Conservation (phyloP, 1,140 invertebrate genomes). For the Bombus soroeensis region DNA sequence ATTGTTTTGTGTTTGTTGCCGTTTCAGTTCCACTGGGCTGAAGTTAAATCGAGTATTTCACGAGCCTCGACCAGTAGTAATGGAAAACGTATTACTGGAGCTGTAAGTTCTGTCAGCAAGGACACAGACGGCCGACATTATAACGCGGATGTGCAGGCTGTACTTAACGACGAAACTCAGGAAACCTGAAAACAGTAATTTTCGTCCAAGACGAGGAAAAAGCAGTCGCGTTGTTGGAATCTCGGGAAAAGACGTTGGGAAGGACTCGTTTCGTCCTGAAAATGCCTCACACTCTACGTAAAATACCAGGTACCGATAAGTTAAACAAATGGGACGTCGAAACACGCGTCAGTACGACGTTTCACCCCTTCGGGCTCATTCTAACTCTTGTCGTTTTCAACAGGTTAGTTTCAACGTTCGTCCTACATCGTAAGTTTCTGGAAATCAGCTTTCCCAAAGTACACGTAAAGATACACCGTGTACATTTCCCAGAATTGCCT, state of each 20-base stretch:
- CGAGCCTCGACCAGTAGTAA: slow-evolving; percentile 64
- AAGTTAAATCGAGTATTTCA: slow-evolving; percentile 60
- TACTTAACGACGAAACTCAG: slow-evolving; percentile 81
- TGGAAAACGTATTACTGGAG: slow-evolving; percentile 78
- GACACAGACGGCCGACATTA: slow-evolving; percentile 71
- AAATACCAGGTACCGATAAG: background rate
- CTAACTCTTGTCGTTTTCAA: no score
- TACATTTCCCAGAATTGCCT: no score
- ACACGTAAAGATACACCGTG: no score
- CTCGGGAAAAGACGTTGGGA: no score
- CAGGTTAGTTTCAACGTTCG: no score
- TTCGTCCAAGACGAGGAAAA: slow-evolving; percentile 68
- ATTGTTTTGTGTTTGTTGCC: slow-evolving; percentile 18
- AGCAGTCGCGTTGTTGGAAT: background rate
- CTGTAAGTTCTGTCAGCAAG: slow-evolving; percentile 73
- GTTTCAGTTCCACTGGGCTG: slow-evolving; percentile 2
- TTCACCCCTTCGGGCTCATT: no score
- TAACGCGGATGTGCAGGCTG: slow-evolving; percentile 81
- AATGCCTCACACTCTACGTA: background rate
- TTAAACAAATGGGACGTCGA: background rate
- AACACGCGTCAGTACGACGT: no score
- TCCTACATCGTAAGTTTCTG: no score
- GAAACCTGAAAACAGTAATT: slow-evolving; percentile 78
- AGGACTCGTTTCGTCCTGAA: background rate
- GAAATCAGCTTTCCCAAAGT: no score